Evolutionary conservation across 2,113 vertebrate species (phyloP), one percentile per base, ranked within the genome.

Genomic region (Aspidoscelis tigris): DNA sequence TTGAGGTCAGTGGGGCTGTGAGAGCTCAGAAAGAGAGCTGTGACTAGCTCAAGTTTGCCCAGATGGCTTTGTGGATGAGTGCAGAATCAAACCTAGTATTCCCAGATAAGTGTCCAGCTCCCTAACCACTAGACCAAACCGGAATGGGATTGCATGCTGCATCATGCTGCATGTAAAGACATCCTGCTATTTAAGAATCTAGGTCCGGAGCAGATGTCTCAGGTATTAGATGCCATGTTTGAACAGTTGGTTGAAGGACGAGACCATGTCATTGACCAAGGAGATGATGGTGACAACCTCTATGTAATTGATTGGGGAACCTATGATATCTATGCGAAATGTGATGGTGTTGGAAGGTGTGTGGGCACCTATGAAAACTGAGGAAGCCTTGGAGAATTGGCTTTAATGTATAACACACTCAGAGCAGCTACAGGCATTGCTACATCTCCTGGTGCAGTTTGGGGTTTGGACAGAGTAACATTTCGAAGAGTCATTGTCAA

Each of bases 351-450:
- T 53, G 97, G 97, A 87, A 97, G 96, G 89, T 96, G 97, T 75
- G 97, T 99, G 66, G 98, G 99, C 83, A 97, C 97, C 87, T 99
- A 99, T 41, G 98, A 99, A 91, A 98, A 99, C 91, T 96, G 95
- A 85, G 99, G 99, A 86, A 99, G 99, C 94, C 99, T 99, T 89
- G 99, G 99, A 83, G 99, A 99, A 92, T 94, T 99, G 94, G 99
- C 99, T 84, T 96, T 99, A 95, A 99, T 99, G 99, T 99, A 99
- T 94, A 99, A 99, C 88, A 99, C 98, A 78, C 97, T 98, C 79
- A 97, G 99, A 94, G 98, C 99, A 78, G 99, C 99, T 93, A 99
- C 99, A 77, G 99, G 99, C 93, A 95, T 97, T 84, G 98, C 98
- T 95, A 98, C 98, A 92, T 98, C 98, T 91, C 95, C 96, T 92